These are phyloP conservation scores for Propithecus perrieri DNA, from an alignment of 2,797 vertebrate species.

Conservation along the genomic window DNA sequence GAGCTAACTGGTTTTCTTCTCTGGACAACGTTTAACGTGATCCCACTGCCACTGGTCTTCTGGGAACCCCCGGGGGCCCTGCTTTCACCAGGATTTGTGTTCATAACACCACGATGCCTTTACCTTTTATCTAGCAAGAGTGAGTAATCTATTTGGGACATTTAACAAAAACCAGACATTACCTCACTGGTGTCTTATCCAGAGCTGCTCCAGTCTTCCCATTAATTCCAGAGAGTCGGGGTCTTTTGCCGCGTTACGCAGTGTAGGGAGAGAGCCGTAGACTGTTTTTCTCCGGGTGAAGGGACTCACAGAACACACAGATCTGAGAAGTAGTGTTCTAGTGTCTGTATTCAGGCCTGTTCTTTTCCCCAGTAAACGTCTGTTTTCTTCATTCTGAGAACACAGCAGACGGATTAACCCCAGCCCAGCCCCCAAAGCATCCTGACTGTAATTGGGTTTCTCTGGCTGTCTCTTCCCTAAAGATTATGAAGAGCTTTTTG, in stretches of 20 bases:
- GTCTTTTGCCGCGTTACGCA: slow-evolving; percentile 29
- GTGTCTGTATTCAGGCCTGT: not conserved
- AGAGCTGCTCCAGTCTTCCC: slow-evolving; percentile 28
- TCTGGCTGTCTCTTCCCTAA: not conserved
- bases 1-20: not conserved
- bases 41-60: not conserved
- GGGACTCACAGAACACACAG: not conserved
- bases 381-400: slow-evolving; percentile 16
- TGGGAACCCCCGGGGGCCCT: not conserved
- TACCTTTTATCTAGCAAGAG: slow-evolving; percentile 61
- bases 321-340: not conserved
- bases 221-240: slow-evolving; percentile 17
- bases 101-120: slow-evolving; percentile 11
- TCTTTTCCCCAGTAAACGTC: not conserved
- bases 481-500: not conserved
- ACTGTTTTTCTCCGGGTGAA: not conserved
- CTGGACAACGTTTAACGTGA: not conserved
- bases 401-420: not conserved
- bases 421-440: not conserved
- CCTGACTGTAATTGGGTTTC: not conserved
- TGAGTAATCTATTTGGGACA: slow-evolving; percentile 71
- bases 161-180: slow-evolving; percentile 75
- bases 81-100: not conserved
- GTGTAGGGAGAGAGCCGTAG: not conserved
- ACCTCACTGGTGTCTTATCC: slow-evolving; percentile 75